Evolutionary conservation across 35 echinoderm and acorn worm species (phyloP), one percentile per base, ranked within the genome.

Genomic region (Lytechinus pictus): DNA sequence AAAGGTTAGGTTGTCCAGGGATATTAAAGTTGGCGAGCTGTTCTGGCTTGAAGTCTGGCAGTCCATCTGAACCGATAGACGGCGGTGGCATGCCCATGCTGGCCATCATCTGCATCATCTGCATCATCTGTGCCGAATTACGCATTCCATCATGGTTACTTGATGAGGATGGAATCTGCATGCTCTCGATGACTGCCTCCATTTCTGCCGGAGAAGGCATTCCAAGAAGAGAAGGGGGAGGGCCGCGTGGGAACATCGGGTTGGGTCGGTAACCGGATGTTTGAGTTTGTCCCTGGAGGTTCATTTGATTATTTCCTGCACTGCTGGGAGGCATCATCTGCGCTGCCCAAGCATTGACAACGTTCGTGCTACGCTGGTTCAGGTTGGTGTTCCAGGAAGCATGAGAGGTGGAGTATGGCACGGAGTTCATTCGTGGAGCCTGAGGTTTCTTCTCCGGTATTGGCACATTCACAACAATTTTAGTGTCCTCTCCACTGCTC

Each of bases 401-500:
- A 3, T 33, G 53, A 28, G 52, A 54, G 5, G 53, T 93, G 92
- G 92, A 8, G n/a, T 93, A 93, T 28, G 92, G 21, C 54, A 93
- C n/a, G 0, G 28, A 28, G 54, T 57, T 93, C 92, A 93, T 57
- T 79, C 66, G 3, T 24, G 92, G 92, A 14, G 52, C 53, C 27
- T 27, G 28, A 27, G 92, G 92, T 57, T 93, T 93, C 55, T 93
- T 93, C 54, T 93, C 92, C 4, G 97, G 95, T 61, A 95, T n/a
- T 52, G 97, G 94, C 54, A 89, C 94, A 94, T 96, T 96, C 55
- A 98, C 96, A 66, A 95, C 94, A 28, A 98, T 95, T 21, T 96
- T 98, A 6, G 94, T 96, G 28, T 97, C 96, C 8, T 98, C 97
- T 14, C 95, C 95, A 54, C 95, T 95, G 60, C 97, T 98, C 33